Evolutionary conservation across 1,140 invertebrate genomes (phyloP), one percentile per base, ranked within the genome.

Genomic region (Drosophila pruinosa): DNA sequence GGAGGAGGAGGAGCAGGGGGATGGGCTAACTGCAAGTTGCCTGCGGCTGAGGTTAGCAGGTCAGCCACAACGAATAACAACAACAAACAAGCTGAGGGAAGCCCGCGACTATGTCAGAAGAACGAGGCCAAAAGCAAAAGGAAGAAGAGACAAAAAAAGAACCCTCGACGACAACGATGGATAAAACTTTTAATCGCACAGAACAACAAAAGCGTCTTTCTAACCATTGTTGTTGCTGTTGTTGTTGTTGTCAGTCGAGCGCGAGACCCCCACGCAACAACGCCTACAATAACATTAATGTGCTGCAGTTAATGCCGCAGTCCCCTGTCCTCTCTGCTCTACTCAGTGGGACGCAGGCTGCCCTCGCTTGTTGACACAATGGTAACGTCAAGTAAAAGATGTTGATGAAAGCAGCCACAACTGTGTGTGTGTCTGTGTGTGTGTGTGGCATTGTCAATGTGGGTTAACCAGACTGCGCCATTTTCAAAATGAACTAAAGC

Each of bases 131-230:
- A 81, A 81, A 81, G 81, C 72, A 70, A 74, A 50, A 77, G 76
- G 47, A 83, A 78, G 62, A 70, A 69, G 65, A 74, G 65, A 74
- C 68, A 75, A 68, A 67, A 77, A 54, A 64, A 43, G 48, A 63
- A 17, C 47, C 19, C 39, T 31, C 63, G 34, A 41, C 78, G 56
- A 56, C 71, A 65, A 72, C 62, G 38, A 58, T 34, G 75, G 73
- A 58, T 78, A 75, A 75, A 90, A 90, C 82, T 90, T 90, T 90
- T 90, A 90, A 90, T 90, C 82, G 89, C 45, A 69, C 65, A 69
- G 75, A 65, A 75, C 67, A 89, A 89, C 85, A 89, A 85, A 78
- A 81, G 80, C 67, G 50, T 57, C 67, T 70, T 71, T 75, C 22
- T 4, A 7, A 31, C 3, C 6, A 12, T 26, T 43, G 22, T 22